A percentile compares a stretch with the other conserved stretches of the same genome.
Evolutionary conservation across 2,888 invertebrate species (phyloP).

Genomic region (Vesta saturnalis): DNA sequence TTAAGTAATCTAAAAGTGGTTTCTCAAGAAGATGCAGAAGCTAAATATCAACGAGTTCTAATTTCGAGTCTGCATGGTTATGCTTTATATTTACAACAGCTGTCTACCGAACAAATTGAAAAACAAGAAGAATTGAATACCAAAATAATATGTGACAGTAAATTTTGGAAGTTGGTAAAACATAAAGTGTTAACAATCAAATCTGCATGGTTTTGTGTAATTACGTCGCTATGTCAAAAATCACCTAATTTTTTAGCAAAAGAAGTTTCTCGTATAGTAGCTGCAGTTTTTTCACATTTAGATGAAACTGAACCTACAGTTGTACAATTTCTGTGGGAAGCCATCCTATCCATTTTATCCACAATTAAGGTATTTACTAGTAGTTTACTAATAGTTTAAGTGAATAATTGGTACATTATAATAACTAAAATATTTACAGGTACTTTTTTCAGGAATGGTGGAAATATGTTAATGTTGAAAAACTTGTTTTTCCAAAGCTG

Average conservation of each 20-base stretch:
- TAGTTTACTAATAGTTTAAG: too few species aligned
- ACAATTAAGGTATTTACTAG: slow-evolving; percentile 66
- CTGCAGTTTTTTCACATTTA: slow-evolving; percentile 70
- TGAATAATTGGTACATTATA: too few species aligned
- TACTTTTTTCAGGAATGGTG: slow-evolving; percentile 72
- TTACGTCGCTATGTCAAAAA: slow-evolving; percentile 71
- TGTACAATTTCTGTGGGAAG: slow-evolving; percentile 78
- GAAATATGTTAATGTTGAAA: slow-evolving; percentile 75
- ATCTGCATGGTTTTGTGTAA: slow-evolving; percentile 75
- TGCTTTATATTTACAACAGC: slow-evolving; percentile 69
- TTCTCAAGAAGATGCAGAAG: slow-evolving; percentile 73
- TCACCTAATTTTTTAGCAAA: slow-evolving; percentile 65
- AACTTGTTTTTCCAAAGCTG: slow-evolving; percentile 78
- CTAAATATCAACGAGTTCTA: slow-evolving; percentile 73
- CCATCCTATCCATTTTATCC: slow-evolving; percentile 70
- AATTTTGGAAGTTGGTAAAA: slow-evolving; percentile 79
- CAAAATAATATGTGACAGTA: slow-evolving; percentile 67
- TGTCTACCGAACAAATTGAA: slow-evolving; percentile 64
- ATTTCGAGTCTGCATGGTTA: slow-evolving; percentile 74
- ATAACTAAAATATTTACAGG: slow-evolving; percentile 3
- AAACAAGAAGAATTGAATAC: slow-evolving; percentile 61
- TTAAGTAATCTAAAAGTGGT: slow-evolving; percentile 65
- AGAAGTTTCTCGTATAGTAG: slow-evolving; percentile 67
- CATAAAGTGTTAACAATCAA: slow-evolving; percentile 65
- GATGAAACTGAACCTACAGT: slow-evolving; percentile 76